These are phyloP conservation scores for Aromia moschata DNA, from an alignment of 2,888 invertebrate genomes.

Conservation along the genomic window DNA sequence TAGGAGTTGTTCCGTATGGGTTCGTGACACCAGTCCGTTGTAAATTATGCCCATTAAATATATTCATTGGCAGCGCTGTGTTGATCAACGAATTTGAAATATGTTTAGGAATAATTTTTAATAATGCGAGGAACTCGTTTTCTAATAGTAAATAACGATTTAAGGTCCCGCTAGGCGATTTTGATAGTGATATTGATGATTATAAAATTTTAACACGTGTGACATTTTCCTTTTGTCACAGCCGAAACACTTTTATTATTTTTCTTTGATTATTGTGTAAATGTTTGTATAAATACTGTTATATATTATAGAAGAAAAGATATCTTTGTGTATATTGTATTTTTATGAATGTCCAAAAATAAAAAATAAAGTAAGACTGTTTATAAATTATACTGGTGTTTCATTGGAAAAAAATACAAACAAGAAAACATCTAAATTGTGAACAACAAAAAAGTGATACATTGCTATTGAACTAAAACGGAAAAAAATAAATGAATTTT, in stretches of 20 bases:
- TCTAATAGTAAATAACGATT: background rate
- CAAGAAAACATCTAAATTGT: too few species aligned
- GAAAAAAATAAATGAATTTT: too few species aligned
- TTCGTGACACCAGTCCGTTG: background rate
- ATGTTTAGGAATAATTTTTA: conserved; percentile 36
- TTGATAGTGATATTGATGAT: conserved; percentile 35
- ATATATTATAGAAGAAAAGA: conserved; percentile 48
- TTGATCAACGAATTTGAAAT: conserved; percentile 27
- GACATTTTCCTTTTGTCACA: conserved; percentile 15
- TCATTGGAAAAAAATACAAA: conserved; percentile 21
- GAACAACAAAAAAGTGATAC: too few species aligned
- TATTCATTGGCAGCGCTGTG: conserved; percentile 14
- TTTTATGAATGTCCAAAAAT: conserved; percentile 57
- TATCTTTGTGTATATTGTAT: conserved; percentile 56
- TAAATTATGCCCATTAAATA: conserved; percentile 19
- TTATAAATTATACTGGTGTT: conserved; percentile 46
- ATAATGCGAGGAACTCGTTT: conserved; percentile 34
- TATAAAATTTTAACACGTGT: conserved; percentile 22
- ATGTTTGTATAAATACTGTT: conserved; percentile 52
- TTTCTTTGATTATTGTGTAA: conserved; percentile 48
- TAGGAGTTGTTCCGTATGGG: background rate
- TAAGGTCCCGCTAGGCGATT: conserved; percentile 25
- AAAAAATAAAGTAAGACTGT: conserved; percentile 56
- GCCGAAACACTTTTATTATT: conserved; percentile 31
- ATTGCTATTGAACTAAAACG: too few species aligned